phyloP scores from a whole-genome alignment of 2,113 vertebrate species.

The Dasyprocta punctata region DNA sequence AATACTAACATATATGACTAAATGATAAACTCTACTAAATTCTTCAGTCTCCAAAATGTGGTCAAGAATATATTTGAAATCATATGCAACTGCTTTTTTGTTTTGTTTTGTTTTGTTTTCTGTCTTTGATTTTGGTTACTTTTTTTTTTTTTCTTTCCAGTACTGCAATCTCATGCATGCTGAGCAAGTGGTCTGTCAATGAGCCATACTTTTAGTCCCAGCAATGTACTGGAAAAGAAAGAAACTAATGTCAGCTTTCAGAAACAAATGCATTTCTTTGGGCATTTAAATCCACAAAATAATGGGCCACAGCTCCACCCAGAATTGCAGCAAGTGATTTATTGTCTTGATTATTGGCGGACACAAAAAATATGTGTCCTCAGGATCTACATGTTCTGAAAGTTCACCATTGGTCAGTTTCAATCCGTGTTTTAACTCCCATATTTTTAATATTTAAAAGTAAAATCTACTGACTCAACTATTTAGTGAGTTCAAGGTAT shows the following conservation, averaged over 20 bases:
- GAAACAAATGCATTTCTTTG: background rate
- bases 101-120: no score
- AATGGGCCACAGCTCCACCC: accelerated
- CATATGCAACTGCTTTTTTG: background rate
- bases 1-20: background rate
- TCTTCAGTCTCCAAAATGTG: background rate
- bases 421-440: background rate
- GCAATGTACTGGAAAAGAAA: background rate
- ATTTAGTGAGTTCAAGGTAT: background rate
- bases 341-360: background rate
- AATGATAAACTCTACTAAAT: background rate
- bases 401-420: background rate
- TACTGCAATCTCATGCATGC: background rate
- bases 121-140: no score
- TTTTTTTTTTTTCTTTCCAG: background rate
- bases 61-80: background rate
- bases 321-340: accelerated
- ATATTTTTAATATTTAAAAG: conserved; percentile 6
- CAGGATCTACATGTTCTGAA: background rate
- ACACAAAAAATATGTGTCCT: background rate
- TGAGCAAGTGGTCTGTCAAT: background rate
- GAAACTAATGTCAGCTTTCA: background rate
- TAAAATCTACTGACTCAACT: background rate
- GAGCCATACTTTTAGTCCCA: background rate
- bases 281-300: background rate